These are phyloP conservation scores for Otocyon megalotis DNA, from an alignment of 2,113 vertebrate species.

Conservation along the genomic window DNA sequence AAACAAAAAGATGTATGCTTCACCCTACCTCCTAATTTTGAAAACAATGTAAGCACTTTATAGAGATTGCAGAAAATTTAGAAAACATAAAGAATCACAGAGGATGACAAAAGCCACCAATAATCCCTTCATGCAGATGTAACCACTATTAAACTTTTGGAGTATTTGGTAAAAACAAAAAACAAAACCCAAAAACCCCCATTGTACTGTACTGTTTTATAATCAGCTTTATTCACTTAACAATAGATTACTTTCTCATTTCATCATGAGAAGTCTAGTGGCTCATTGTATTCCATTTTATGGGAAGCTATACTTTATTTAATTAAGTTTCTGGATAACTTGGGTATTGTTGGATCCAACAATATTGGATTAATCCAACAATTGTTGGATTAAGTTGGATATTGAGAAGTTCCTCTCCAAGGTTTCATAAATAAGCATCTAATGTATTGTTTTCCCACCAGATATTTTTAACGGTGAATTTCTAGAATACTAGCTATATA, in stretches of 20 bases:
- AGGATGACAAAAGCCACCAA: conserved; percentile 41
- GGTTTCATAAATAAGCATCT: conserved; percentile 27
- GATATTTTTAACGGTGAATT: conserved; percentile 11
- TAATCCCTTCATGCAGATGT: background rate
- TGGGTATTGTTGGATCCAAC: too few relatives aligned
- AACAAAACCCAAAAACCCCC: background rate
- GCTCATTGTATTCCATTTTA: background rate
- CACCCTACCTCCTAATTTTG: background rate
- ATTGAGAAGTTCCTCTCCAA: background rate
- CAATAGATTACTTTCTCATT: conserved; percentile 7
- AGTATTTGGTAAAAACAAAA: background rate
- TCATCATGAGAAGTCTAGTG: background rate
- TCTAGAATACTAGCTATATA: background rate
- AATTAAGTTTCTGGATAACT: background rate
- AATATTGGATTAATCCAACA: too few relatives aligned
- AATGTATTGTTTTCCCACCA: background rate
- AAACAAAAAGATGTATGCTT: background rate
- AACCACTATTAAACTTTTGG: background rate
- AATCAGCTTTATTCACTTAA: background rate
- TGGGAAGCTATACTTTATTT: background rate
- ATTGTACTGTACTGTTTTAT: background rate
- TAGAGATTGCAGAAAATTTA: background rate
- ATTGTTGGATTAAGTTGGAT: background rate
- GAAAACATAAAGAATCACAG: background rate
- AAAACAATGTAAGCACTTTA: background rate